phyloP scores from a whole-genome alignment of 2,113 vertebrate genomes.

The Plecturocebus donacophilus region DNA sequence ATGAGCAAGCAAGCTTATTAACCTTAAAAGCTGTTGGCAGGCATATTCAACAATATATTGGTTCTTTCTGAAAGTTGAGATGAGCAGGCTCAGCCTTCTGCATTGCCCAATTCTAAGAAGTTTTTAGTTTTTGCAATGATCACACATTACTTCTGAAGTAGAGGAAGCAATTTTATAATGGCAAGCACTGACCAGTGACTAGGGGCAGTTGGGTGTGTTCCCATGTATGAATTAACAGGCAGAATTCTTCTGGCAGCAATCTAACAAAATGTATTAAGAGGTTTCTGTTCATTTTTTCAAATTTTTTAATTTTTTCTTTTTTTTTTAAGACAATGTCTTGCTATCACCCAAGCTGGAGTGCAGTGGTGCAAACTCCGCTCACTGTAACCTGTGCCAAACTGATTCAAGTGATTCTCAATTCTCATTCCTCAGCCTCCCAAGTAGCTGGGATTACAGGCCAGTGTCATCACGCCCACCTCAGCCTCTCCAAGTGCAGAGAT shows the following conservation, averaged over 20 bases:
- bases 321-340: background rate
- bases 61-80: background rate
- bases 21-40: background rate
- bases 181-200: background rate
- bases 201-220: background rate
- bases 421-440: no score
- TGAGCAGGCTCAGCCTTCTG: background rate
- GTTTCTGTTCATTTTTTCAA: background rate
- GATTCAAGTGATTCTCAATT: no score
- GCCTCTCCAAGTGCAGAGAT: no score
- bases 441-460: no score
- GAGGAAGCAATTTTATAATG: background rate
- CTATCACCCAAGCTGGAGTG: no score
- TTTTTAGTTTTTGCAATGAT: background rate
- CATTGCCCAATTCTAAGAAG: background rate
- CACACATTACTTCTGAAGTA: background rate
- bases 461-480: no score
- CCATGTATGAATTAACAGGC: background rate
- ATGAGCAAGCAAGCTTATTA: background rate
- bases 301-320: background rate
- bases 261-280: background rate
- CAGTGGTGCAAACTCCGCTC: no score
- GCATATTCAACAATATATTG: background rate
- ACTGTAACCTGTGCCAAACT: no score
- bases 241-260: background rate